A percentile compares a stretch with the other conserved stretches of the same genome.
phyloP scores from a whole-genome alignment of 2,888 invertebrate species.

The Artemia sinica region DNA sequence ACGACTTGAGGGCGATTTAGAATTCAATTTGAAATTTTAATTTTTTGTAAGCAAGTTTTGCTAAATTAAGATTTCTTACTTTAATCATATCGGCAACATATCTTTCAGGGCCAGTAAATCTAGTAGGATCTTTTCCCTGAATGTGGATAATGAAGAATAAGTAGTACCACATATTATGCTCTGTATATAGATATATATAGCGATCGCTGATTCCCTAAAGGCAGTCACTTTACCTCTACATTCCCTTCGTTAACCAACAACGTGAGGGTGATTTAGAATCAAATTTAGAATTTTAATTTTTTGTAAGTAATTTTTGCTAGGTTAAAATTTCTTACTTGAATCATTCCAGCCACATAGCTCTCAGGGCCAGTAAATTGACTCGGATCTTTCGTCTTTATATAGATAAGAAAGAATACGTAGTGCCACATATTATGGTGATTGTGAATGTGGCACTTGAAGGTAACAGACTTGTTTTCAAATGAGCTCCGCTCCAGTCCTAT shows the following conservation, averaged over 20 bases:
- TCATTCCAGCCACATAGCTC: constrained; percentile 69
- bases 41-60: too few species aligned
- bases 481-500: constrained; percentile 69
- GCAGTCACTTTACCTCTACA: too few species aligned
- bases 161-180: constrained; percentile 34
- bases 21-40: too few species aligned
- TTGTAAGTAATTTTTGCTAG: too few species aligned
- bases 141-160: constrained; percentile 87
- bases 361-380: constrained; percentile 96
- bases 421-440: constrained; percentile 99
- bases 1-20: too few species aligned
- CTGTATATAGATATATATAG: too few species aligned
- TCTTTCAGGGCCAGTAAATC: constrained; percentile 95
- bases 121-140: constrained; percentile 86
- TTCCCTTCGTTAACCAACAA: too few species aligned
- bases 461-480: constrained; percentile 82
- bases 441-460: constrained; percentile 94
- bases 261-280: too few species aligned
- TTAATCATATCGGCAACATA: constrained; percentile 58
- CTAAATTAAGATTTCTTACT: constrained; percentile 29
- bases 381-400: constrained; percentile 87
- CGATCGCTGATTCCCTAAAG: too few species aligned
- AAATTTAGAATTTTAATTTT: too few species aligned
- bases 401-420: constrained; percentile 93
- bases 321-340: too few species aligned